These are phyloP conservation scores for Toxotes lorentzi DNA, from an alignment of 2,797 vertebrate species.

Conservation along the genomic window DNA sequence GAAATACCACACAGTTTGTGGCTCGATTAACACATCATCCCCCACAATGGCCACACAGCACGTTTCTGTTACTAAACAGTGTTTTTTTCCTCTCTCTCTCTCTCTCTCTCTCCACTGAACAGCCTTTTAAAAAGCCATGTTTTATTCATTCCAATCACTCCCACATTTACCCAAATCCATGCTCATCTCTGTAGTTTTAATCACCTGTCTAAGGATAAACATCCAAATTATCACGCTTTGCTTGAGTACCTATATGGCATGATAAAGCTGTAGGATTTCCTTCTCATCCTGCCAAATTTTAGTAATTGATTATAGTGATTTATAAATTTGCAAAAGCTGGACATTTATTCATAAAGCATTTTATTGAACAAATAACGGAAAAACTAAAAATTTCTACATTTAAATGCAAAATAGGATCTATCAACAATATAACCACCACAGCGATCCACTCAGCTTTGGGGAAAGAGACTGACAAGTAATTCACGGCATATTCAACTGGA, in stretches of 20 bases:
- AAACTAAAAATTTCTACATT: constrained; percentile 36
- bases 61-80: constrained; percentile 81
- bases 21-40: constrained; percentile 86
- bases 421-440: constrained; percentile 37
- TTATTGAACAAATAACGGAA: constrained; percentile 16
- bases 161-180: constrained; percentile 76
- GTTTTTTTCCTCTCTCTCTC: constrained; percentile 33
- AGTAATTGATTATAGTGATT: constrained; percentile 69
- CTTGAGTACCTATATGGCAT: constrained; percentile 32
- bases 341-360: constrained; percentile 19
- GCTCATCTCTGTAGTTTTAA: constrained; percentile 72
- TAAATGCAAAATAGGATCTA: constrained; percentile 55
- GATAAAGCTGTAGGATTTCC: constrained; percentile 20
- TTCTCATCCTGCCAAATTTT: constrained; percentile 29
- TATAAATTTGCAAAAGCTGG: constrained; percentile 36
- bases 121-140: constrained; percentile 73
- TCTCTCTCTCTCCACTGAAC: constrained; percentile 42
- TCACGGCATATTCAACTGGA: constrained; percentile 76
- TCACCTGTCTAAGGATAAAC: constrained; percentile 68
- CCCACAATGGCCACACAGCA: constrained; percentile 83
- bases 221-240: constrained; percentile 57
- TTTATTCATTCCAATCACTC: constrained; percentile 82
- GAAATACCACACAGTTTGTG: constrained; percentile 81
- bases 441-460: constrained; percentile 59
- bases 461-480: constrained; percentile 63